phyloP scores from a whole-genome alignment of 2,797 vertebrate genomes.

The Gallirallus australis region DNA sequence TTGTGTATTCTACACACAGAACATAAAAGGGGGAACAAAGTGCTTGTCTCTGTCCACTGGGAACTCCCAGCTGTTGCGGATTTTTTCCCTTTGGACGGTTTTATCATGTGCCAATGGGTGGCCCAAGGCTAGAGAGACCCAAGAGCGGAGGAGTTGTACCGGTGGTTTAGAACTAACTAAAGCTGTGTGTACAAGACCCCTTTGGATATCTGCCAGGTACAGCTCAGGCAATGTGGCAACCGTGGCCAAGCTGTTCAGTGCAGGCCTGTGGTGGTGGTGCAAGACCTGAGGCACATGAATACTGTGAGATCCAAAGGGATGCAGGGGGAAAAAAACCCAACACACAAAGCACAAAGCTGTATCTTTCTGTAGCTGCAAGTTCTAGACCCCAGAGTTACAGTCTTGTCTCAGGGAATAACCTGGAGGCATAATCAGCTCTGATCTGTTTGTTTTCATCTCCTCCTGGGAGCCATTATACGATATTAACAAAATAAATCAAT shows the following conservation, averaged over 20 bases:
- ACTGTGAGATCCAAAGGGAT: background rate
- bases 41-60: background rate
- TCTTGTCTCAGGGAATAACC: conserved; percentile 44
- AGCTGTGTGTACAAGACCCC: background rate
- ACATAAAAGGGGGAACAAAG: background rate
- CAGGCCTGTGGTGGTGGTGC: background rate
- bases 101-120: background rate
- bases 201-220: background rate
- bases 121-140: background rate
- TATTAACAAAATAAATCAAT: conserved; percentile 78
- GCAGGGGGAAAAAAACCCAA: background rate
- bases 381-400: conserved; percentile 35
- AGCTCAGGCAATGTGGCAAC: background rate
- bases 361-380: conserved; percentile 43
- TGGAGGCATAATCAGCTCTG: conserved; percentile 54
- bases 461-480: conserved; percentile 64
- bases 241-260: background rate
- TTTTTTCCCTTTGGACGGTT: background rate
- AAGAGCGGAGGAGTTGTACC: background rate
- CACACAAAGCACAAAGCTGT: conserved; percentile 45
- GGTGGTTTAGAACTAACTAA: background rate
- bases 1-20: background rate
- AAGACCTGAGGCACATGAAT: background rate
- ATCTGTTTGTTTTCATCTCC: conserved; percentile 72
- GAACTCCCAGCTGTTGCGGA: background rate